Conservation (phyloP, 2,113 vertebrate genomes). For the Poecilia latipinna region DNA sequence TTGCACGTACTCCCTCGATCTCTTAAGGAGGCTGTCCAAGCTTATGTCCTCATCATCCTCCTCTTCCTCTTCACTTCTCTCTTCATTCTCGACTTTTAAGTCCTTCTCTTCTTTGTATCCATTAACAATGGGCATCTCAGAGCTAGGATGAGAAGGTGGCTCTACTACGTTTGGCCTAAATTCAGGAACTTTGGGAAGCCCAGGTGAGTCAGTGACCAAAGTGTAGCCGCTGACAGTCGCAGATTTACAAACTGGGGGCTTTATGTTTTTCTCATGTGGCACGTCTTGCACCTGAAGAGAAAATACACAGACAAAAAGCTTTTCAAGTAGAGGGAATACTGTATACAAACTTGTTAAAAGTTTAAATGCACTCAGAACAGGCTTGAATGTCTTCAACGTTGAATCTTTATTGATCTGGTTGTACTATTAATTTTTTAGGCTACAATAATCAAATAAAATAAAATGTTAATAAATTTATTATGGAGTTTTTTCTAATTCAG, state of each 20-base stretch:
- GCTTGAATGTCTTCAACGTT: background rate
- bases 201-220: slow-evolving; percentile 65
- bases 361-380: background rate
- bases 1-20: slow-evolving; percentile 88
- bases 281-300: slow-evolving; percentile 76
- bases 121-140: slow-evolving; percentile 27
- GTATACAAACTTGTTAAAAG: background rate
- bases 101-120: slow-evolving; percentile 36
- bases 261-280: slow-evolving; percentile 45
- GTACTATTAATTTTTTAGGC: background rate
- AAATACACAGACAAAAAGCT: background rate
- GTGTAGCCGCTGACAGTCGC: slow-evolving; percentile 65
- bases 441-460: background rate
- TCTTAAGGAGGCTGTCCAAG: slow-evolving; percentile 90
- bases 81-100: slow-evolving; percentile 24
- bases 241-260: slow-evolving; percentile 57
- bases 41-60: slow-evolving; percentile 78
- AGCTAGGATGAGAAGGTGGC: slow-evolving; percentile 6
- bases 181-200: slow-evolving; percentile 43
- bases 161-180: slow-evolving; percentile 26
- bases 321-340: background rate
- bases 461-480: background rate
- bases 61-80: slow-evolving; percentile 60
- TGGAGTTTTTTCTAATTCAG: too few relatives aligned
- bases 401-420: background rate